Evolutionary conservation across 1,140 invertebrate species (phyloP), one percentile per base, ranked within the genome.

Genomic region (Telenomus remus): DNA sequence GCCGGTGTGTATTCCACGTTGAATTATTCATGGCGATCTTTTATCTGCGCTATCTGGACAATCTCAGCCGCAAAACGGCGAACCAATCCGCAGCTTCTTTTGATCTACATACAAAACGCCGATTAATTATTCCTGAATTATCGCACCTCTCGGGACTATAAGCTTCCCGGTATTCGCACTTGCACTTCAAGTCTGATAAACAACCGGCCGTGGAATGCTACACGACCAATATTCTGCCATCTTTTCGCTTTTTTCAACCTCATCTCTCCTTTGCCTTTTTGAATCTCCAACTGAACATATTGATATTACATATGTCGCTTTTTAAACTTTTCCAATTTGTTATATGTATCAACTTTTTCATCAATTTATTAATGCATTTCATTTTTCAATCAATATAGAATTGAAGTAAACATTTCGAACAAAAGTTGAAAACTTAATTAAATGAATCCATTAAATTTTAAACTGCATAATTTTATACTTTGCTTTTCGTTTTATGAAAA

Each of bases 141-240:
- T 69, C 65, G 56, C 65, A 69, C 65, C 57, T 69, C 66, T 5
- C 16, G 8, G 44, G 34, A 43, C 35, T 34, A 46, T 46, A 13
- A 50, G 44, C 51, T 70, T 70, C 66, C 66, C 51, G 51, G 66
- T 70, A 71, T 71, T 71, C 68, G 59, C 68, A 63, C 51, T 63
- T 71, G 51, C 64, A 33, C 9, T 39, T 9, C 35, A 44, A 61
- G 50, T 19, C 49, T 42, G 68, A 71, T 71, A 71, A 71, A 71
- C 68, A 63, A 57, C 68, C 68, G 66, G 57, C 66, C 44, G 55
- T 48, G 56, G 65, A 69, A 69, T 69, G 65, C 65, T 59, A 60
- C 37, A 11, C 37, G 3, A 39, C 37, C 37, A 39, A 9, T 39
- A 27, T 39, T 39, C n/a, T 11, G 37, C 37, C 19, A 27, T 4